Evolutionary conservation across 2,113 vertebrate species (phyloP).

Genomic region (Furnarius figulus): DNA sequence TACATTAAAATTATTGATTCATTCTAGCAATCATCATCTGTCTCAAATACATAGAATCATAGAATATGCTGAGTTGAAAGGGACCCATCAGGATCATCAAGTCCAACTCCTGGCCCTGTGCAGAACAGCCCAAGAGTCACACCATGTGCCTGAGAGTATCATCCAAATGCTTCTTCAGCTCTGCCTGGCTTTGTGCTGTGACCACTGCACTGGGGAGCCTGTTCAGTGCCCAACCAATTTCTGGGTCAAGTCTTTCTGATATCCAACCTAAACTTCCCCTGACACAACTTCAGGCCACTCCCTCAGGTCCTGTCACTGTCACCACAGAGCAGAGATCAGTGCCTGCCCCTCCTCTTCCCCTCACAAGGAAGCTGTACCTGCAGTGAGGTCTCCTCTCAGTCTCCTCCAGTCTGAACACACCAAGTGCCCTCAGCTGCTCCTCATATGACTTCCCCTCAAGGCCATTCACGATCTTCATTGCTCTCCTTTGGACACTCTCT

Average conservation of each 20-base stretch:
- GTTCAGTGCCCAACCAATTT: background rate
- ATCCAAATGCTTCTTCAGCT: background rate
- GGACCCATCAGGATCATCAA: background rate
- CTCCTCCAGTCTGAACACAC: background rate
- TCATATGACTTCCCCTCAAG: fast-evolving
- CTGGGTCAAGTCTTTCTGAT: fast-evolving
- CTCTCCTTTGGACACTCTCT: fast-evolving
- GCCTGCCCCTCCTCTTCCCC: too few relatives aligned
- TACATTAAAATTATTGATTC: background rate
- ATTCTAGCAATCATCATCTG: background rate
- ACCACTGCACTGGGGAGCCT: background rate
- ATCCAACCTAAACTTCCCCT: background rate
- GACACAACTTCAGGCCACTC: background rate
- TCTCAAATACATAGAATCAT: background rate
- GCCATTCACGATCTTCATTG: fast-evolving
- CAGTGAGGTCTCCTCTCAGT: background rate
- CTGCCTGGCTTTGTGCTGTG: background rate
- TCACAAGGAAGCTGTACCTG: background rate
- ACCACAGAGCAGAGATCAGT: background rate
- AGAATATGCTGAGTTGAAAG: background rate
- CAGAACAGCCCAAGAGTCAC: background rate
- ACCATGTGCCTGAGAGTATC: background rate
- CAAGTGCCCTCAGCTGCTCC: fast-evolving
- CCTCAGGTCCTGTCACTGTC: background rate
- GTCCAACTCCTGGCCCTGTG: background rate